A percentile compares a stretch with the other conserved stretches of the same genome.
Conservation (phyloP, 2,113 vertebrate species). For the Cephalopterus ornatus region DNA sequence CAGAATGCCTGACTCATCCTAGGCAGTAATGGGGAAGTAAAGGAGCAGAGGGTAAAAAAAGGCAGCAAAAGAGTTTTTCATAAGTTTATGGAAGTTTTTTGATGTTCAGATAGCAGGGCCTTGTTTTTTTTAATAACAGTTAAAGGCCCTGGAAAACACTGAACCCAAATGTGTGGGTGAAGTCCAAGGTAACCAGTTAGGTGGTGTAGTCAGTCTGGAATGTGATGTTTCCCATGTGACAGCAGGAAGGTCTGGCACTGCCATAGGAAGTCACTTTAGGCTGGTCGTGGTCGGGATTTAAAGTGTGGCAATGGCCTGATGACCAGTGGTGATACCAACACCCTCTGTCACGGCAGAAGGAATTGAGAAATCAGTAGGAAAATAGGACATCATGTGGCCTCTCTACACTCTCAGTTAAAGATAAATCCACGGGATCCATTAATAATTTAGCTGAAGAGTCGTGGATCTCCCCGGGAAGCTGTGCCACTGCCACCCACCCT, state of each 20-base stretch:
- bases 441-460: background rate
- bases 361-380: background rate
- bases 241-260: background rate
- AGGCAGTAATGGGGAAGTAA: background rate
- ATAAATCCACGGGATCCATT: background rate
- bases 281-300: background rate
- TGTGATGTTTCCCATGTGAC: background rate
- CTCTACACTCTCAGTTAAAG: background rate
- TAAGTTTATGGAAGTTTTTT: background rate
- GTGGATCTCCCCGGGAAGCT: background rate
- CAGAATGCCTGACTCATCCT: background rate
- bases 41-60: rapidly evolving
- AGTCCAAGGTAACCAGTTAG: background rate
- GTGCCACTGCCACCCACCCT: background rate
- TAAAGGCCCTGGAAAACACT: background rate
- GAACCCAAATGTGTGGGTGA: background rate
- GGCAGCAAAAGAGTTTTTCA: background rate
- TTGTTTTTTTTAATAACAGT: background rate
- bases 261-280: background rate
- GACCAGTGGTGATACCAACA: background rate
- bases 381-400: background rate
- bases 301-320: background rate
- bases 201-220: background rate
- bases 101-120: background rate
- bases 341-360: background rate